Base-by-base conservation (phyloP, 92 coral and sea anemone species). In the Epizoanthus ramosus region DNA sequence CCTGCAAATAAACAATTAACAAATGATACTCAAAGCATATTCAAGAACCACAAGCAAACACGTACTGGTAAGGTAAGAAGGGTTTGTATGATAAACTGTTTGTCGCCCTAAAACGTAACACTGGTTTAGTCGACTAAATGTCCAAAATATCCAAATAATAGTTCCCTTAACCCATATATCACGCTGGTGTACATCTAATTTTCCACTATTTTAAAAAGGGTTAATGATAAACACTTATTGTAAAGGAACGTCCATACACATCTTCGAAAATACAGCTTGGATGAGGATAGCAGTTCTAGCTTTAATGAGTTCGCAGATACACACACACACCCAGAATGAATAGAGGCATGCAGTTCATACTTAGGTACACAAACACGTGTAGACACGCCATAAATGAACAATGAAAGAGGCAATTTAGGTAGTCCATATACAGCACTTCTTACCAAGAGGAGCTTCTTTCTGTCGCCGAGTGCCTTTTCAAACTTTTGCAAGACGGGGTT, bases 401-500 rank as follows among this genome's bases (percentile, higher is more conserved):
- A 28, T 28, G 31, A 28, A 28, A 28, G 31, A 28, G 31, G 31
- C 21, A 4, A 6, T 2, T 5, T 16, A 25, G 17, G 10, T 9
- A 63, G 1, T 15, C 24, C 14, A 24, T 15, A 19, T 24, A n/a
- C 9, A 71, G 35, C 64, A n/a, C 21, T 19, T 31, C 91, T 69
- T 77, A 96, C 99, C 92, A 81, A 76, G 52, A 96, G 81, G 22
- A 96, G 89, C 61, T 92, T 91, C 80, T 96, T 96, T 39, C 98
- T 93, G 45, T 92, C 97, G 41, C 85, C 88, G 56, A 96, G 91
- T 3, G 99, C 92, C 83, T 90, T 85, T 57, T 96, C 99, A 88
- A 96, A 96, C 81, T 88, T 92, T 90, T 96, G 92, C 5, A 96
- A 84, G 61, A 91, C 97, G n/a, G 99, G 97, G 72, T 96, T 96